Evolutionary conservation across 2,888 invertebrate genomes (phyloP).

Genomic region (Gastrophysa polygoni): DNA sequence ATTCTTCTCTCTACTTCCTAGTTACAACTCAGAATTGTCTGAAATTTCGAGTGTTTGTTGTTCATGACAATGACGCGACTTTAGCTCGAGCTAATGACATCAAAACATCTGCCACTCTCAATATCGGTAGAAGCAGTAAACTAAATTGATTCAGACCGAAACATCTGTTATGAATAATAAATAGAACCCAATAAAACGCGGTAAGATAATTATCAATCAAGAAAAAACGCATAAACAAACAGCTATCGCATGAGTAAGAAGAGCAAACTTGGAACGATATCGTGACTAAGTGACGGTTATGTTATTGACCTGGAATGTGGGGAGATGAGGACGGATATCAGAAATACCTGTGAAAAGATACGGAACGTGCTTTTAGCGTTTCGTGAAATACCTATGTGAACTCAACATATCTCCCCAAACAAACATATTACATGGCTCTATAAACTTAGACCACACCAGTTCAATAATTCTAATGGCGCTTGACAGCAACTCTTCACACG

Average conservation of each 20-base stretch:
- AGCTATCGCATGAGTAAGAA: neutral
- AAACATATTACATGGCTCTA: no score
- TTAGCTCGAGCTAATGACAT: no score
- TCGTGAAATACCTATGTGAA: neutral
- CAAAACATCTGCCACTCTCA: neutral
- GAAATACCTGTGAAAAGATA: conserved; percentile 16
- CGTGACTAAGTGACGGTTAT: conserved; percentile 19
- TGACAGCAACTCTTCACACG: no score
- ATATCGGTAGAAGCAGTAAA: neutral
- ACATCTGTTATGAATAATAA: neutral
- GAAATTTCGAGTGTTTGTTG: no score
- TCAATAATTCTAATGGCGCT: no score
- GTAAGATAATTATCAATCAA: neutral
- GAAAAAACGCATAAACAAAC: conserved; percentile 1
- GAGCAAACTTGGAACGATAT: conserved; percentile 2
- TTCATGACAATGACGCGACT: no score
- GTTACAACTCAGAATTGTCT: no score
- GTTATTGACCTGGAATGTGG: conserved; percentile 25
- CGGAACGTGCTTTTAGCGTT: neutral
- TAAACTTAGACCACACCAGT: no score
- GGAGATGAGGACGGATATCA: conserved; percentile 14
- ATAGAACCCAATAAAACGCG: neutral
- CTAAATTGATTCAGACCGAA: neutral
- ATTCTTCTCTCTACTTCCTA: no score
- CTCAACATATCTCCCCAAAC: no score